phyloP scores from a whole-genome alignment of 92 coral and sea anemone genomes.

The Parazoanthus darwini region DNA sequence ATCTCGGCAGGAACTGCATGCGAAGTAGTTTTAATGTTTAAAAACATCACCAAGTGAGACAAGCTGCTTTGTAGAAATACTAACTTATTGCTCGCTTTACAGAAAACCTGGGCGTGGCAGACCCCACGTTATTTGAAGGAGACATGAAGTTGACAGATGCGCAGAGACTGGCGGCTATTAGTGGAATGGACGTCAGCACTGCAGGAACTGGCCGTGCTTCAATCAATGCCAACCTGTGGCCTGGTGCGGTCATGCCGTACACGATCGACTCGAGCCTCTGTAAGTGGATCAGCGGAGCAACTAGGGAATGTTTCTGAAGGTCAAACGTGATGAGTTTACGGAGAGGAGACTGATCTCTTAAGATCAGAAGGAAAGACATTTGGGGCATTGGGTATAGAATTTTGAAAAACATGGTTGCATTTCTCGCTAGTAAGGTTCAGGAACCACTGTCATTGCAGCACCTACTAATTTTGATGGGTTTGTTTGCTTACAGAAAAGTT shows the following conservation, averaged over 20 bases:
- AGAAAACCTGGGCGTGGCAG: slow-evolving; percentile 32
- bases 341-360: neutral
- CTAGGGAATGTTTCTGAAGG: neutral
- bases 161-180: neutral
- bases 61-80: too few species aligned
- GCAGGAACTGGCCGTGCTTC: slow-evolving; percentile 5
- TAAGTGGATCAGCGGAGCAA: neutral
- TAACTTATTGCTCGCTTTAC: neutral
- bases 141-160: slow-evolving; percentile 19
- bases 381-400: too few species aligned
- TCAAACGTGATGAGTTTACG: neutral
- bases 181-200: neutral
- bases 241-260: slow-evolving; percentile 13
- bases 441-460: too few species aligned
- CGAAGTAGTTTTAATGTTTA: too few species aligned
- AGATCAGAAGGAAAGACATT: too few species aligned
- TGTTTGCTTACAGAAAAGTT: too few species aligned
- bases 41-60: too few species aligned
- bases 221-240: slow-evolving; percentile 2
- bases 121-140: neutral
- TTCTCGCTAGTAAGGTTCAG: too few species aligned
- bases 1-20: too few species aligned
- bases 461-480: too few species aligned
- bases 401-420: too few species aligned
- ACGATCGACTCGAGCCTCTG: slow-evolving; percentile 5